Base-by-base conservation (phyloP, 2,888 invertebrate species). In the Pseudococcus viburni region DNA sequence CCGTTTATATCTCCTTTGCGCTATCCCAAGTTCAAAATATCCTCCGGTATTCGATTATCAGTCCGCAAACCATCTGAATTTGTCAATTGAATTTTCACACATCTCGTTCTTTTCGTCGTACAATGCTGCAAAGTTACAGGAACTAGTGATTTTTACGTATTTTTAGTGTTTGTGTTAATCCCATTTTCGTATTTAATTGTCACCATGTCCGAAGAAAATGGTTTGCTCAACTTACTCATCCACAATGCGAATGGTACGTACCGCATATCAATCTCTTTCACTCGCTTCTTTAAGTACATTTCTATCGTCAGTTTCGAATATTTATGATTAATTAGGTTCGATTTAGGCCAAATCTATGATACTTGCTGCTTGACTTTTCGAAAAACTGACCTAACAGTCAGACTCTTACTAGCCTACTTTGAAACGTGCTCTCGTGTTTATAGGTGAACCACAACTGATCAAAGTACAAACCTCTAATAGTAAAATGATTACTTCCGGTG, bases 391-490 rank as follows among this genome's bases (percentile, higher is more conserved):
- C 12, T 39, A 39, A 8, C 17, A 6, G 17, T 17, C 0, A 9
- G 39, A 39, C 46, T 46, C 15, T 39, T 46, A n/a, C 11, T 83
- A 83, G 80, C 80, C 80, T 83, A 46, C 42, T 73, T 83, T 19
- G 19, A 83, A 83, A 83, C 86, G 22, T 86, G 46, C 59, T 64
- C 73, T 59, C 86, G 46, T 85, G 55, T 55, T 33, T 26, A 19
- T 33, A 88, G 88, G 88, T 51, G 88, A 88, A 83, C 88, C 80
- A 7, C 88, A 88, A 15, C 59, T 88, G 26, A 88, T 88, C 17
- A 88, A 88, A 59, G 88, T 88, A 33, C 88, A 88, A 55, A 88
- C 88, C 6, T 88, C 88, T 26, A 80, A 55, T 77, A 88, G 80
- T 48, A 88, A 83, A 26, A 51, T 88, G 51, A 11, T 83, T 7